Evolutionary conservation across 1,140 invertebrate species (phyloP).

Genomic region (Drosophila kepulauana): DNA sequence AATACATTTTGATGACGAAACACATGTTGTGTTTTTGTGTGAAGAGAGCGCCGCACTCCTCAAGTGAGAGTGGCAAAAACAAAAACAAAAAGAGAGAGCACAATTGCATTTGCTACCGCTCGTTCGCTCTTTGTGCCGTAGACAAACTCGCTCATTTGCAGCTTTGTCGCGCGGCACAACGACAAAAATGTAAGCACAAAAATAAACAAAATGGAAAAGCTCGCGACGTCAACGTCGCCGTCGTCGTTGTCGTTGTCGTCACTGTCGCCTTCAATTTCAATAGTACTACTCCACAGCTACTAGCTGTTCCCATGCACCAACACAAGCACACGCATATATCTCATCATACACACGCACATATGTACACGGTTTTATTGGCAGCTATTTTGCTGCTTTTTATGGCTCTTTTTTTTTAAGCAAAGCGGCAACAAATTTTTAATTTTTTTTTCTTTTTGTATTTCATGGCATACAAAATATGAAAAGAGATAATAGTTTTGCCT

Average conservation of each 20-base stretch:
- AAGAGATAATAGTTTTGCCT: constrained; percentile 4
- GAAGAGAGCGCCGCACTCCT: constrained; percentile 15
- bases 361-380: constrained; percentile 46
- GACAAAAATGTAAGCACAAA: constrained; percentile 71
- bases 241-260: constrained; percentile 42
- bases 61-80: constrained; percentile 23
- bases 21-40: constrained; percentile 77
- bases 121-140: background rate
- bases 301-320: constrained; percentile 57
- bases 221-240: constrained; percentile 39
- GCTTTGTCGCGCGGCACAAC: constrained; percentile 65
- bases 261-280: constrained; percentile 79
- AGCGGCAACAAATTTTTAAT: constrained; percentile 34
- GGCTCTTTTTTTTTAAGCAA: constrained; percentile 49
- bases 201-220: constrained; percentile 73
- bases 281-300: constrained; percentile 56
- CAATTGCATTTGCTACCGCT: background rate
- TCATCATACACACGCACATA: constrained; percentile 18
- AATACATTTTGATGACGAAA: constrained; percentile 78
- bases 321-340: constrained; percentile 34
- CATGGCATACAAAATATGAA: constrained; percentile 6
- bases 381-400: constrained; percentile 64
- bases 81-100: constrained; percentile 24
- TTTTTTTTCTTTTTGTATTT: constrained; percentile 25
- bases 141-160: constrained; percentile 43